These are phyloP conservation scores for Chymomyza procnemis DNA, from an alignment of 2,888 invertebrate genomes.

Conservation along the genomic window DNA sequence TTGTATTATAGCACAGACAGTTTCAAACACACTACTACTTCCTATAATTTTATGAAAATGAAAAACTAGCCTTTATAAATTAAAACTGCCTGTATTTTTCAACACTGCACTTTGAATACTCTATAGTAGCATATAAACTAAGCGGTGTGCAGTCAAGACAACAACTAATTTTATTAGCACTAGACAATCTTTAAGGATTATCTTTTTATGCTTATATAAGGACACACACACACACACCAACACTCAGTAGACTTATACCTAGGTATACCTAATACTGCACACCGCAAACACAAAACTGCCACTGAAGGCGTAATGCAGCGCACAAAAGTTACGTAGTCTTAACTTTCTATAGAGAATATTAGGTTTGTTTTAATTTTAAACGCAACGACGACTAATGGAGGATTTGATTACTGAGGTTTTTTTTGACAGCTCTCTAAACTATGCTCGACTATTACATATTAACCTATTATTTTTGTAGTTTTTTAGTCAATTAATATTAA, in stretches of 20 bases:
- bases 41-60: slow-evolving; percentile 50
- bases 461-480: slow-evolving; percentile 72
- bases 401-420: slow-evolving; percentile 69
- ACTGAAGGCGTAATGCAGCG: slow-evolving; percentile 62
- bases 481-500: slow-evolving; percentile 73
- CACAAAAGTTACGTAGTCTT: slow-evolving; percentile 49
- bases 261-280: slow-evolving; percentile 14
- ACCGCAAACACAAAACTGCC: slow-evolving; percentile 46
- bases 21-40: slow-evolving; percentile 51
- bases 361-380: slow-evolving; percentile 66
- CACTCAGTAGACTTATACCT: slow-evolving; percentile 37
- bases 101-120: slow-evolving; percentile 67
- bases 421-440: slow-evolving; percentile 38
- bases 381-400: slow-evolving; percentile 77
- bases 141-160: neutral
- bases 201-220: slow-evolving; percentile 41
- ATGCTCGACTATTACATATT: slow-evolving; percentile 39
- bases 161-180: slow-evolving; percentile 39
- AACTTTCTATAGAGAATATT: slow-evolving; percentile 47
- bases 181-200: slow-evolving; percentile 63
- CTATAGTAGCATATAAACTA: slow-evolving; percentile 44
- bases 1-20: slow-evolving; percentile 66
- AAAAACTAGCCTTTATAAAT: slow-evolving; percentile 53
- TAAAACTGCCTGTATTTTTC: slow-evolving; percentile 63
- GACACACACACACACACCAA: slow-evolving; percentile 14